Base-by-base conservation (phyloP, 2,888 invertebrate genomes). In the Seira sanloemensis region DNA sequence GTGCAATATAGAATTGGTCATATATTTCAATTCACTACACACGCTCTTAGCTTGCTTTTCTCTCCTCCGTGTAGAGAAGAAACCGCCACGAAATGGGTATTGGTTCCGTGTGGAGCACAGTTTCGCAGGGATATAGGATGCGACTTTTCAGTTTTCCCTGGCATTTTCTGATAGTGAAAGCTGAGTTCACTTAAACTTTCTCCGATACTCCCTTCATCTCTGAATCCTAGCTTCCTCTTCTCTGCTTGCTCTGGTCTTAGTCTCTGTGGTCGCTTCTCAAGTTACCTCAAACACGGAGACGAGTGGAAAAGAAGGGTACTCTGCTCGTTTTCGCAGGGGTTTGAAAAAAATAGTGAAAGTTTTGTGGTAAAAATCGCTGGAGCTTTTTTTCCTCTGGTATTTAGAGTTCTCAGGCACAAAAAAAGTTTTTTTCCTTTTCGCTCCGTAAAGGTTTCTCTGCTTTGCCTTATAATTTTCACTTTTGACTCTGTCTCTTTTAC, bases 1-100 rank as follows among this genome's bases (percentile, higher is more conserved):
- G 80, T 80, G 74, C 80, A 80, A 80, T 80, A 74, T 4, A 1
- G 26, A 58, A 71, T 37, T 71, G 69, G 74, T 54, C 81, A 75
- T 75, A 71, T 75, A 75, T 81, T 75, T 81, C 81, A 81, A 81
- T 75, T 81, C 73, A 37, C 37, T 37, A 37, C 37, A 37, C 66
- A 73, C 54, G 19, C 68, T 68, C 68, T 68, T 24, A 68, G 27
- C 27, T 25, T 65, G 7, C 7, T 26, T 66, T 66, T 24, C 26
- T 26, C 19, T 68, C 19, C 19, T 68, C 27, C 68, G 27, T 27
- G 19, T n/a, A 12, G 37, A 37, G 37, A 12, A 12, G 37, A 37
- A 37, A 37, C 37, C 37, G 37, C 37, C 37, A 12, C 12, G 37
- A 37, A 37, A 37, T 4, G 4, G 12, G 37, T 21, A 18, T 62